phyloP scores from a whole-genome alignment of 2,797 vertebrate genomes.

The Ciconia nigra region DNA sequence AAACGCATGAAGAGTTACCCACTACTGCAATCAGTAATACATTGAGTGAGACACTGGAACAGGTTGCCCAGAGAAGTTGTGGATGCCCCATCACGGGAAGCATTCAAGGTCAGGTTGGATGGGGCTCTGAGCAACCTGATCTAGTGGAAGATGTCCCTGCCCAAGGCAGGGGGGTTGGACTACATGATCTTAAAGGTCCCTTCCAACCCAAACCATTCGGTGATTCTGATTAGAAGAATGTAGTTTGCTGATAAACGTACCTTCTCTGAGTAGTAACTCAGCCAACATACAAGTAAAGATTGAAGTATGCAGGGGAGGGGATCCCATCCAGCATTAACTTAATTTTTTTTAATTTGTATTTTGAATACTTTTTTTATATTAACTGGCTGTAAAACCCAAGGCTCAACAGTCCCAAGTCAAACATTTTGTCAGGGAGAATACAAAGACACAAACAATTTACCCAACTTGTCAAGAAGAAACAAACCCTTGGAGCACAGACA shows the following conservation, averaged over 20 bases:
- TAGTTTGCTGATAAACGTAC: not conserved
- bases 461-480: not conserved
- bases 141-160: not conserved
- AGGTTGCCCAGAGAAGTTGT: not conserved
- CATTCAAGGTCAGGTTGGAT: not conserved
- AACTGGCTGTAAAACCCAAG: not conserved
- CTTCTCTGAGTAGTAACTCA: not conserved
- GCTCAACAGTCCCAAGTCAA: not conserved
- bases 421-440: not conserved
- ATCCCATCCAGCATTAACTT: not conserved
- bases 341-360: not conserved
- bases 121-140: not conserved
- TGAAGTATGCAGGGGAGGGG: not conserved
- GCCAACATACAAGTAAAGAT: not conserved
- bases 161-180: not conserved
- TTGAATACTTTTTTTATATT: not conserved
- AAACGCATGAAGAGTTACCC: not conserved
- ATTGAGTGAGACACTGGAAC: fast-evolving
- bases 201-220: not conserved
- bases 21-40: not conserved
- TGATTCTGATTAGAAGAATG: not conserved
- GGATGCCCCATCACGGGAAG: not conserved
- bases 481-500: not conserved
- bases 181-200: not conserved
- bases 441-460: not conserved